Conservation (phyloP, 2,113 vertebrate species). For the Alethe castanea region DNA sequence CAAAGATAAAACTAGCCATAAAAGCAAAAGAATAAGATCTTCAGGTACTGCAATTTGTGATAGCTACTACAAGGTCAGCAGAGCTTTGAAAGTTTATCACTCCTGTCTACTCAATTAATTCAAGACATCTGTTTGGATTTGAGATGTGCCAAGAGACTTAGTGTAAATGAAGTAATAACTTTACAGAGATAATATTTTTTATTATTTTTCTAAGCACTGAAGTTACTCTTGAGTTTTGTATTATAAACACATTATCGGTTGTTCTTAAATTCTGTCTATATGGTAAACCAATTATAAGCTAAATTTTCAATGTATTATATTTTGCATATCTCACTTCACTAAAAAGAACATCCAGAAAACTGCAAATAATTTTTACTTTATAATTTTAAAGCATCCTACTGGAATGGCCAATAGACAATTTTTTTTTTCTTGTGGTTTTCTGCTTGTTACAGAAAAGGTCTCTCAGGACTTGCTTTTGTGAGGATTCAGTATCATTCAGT, state of each 20-base stretch:
- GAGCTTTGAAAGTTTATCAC: not conserved
- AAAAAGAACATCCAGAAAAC: not conserved
- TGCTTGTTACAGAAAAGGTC: not conserved
- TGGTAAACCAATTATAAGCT: not conserved
- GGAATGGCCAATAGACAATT: not conserved
- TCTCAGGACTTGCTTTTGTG: not conserved
- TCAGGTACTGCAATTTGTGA: not conserved
- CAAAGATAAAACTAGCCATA: constrained; percentile 8
- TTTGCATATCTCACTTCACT: not conserved
- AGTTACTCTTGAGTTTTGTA: not conserved
- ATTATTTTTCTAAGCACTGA: not conserved
- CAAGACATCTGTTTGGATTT: not conserved
- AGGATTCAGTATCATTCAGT: not conserved
- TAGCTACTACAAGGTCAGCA: not conserved
- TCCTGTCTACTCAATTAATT: not conserved
- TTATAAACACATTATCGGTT: not conserved
- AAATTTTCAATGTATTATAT: not conserved
- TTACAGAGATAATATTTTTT: constrained; percentile 1
- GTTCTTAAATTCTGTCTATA: not conserved
- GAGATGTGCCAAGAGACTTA: not conserved
- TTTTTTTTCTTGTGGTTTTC: not conserved
- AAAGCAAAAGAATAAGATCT: constrained; percentile 17
- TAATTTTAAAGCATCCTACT: not conserved
- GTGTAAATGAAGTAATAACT: constrained; percentile 25
- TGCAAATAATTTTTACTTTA: not conserved